Evolutionary conservation across 2,797 vertebrate genomes (phyloP), one percentile per base, ranked within the genome.

Genomic region (Dallia pectoralis): DNA sequence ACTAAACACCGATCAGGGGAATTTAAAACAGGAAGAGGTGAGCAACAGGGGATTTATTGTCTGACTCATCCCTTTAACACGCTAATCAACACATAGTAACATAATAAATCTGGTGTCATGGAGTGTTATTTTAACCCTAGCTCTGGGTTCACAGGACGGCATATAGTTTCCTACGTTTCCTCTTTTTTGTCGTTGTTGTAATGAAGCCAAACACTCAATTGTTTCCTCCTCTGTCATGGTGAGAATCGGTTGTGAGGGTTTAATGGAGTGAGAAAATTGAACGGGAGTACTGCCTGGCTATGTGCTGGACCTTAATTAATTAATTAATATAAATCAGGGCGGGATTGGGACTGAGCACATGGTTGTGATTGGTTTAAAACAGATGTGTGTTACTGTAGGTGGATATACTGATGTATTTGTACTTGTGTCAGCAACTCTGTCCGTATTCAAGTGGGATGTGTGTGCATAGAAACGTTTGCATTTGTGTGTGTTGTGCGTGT

Each of bases 211-310:
- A 27, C n/a, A 22, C 25, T 64, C 7, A 7, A 18, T 7, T 19
- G 3, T 64, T 29, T 64, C 29, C 15, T 32, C 14, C 62, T 16
- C 15, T 33, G 15, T 64, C 27, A 64, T 19, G 29, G 62, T 19
- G 6, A 32, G 62, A 30, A 18, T 16, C 18, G 29, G 4, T 64
- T 32, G 30, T 30, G 29, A 32, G 30, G 29, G 27, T 4, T 64
- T 18, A 84, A 83, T 67, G 65, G 70, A 78, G 72, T 80, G 79
- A 78, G 72, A 74, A 84, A 86, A 84, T 84, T 80, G 72, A 83
- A 81, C 70, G 74, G 74, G 67, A 83, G 65, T 82, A 64, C 70
- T 9, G n/a, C 0, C 73, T 44, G 9, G 40, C 40, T 44, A 44
- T 44, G 11, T 44, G 40, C 12, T 44, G 12, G 40, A 44, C 1